A percentile compares a stretch with the other conserved stretches of the same genome.
phyloP scores from a whole-genome alignment of 2,113 vertebrate species.

The Brachypodius melanocephalos region DNA sequence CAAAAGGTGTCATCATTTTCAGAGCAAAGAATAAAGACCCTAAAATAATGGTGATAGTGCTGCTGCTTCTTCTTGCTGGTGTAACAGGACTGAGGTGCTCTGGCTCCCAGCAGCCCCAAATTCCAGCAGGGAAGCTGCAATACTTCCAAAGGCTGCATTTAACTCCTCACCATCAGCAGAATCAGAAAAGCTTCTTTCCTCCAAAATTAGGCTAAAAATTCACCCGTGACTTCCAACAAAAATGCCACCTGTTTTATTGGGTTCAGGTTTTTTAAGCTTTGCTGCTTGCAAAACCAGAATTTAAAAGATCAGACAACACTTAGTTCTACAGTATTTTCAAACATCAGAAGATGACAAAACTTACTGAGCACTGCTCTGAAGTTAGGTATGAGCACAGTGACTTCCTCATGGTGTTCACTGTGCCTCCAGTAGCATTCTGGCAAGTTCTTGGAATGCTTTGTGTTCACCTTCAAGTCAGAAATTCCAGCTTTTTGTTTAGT shows the following conservation, averaged over 20 bases:
- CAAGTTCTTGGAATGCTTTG: neutral
- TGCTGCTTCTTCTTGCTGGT: neutral
- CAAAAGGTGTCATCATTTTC: neutral
- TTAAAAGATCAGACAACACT: constrained; percentile 30
- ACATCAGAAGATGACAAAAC: constrained; percentile 29
- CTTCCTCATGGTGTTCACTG: neutral
- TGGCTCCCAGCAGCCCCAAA: neutral
- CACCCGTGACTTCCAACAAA: neutral
- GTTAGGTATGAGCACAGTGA: neutral
- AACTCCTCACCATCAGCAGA: neutral
- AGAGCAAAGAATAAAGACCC: neutral
- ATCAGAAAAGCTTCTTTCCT: neutral
- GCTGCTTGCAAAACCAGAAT: constrained; percentile 18
- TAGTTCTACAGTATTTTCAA: constrained; percentile 23
- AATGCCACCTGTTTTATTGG: neutral
- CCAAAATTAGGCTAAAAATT: constrained; percentile 28
- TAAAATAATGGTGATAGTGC: neutral
- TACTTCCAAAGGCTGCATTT: neutral
- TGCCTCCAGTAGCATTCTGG: neutral
- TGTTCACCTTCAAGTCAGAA: neutral
- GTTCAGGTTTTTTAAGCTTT: neutral
- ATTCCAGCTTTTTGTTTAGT: neutral
- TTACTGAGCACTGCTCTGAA: neutral
- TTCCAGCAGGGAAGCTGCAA: neutral
- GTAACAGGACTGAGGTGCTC: neutral